Evolutionary conservation across 2,113 vertebrate genomes (phyloP).

Genomic region (Pangasianodon gigas): DNA sequence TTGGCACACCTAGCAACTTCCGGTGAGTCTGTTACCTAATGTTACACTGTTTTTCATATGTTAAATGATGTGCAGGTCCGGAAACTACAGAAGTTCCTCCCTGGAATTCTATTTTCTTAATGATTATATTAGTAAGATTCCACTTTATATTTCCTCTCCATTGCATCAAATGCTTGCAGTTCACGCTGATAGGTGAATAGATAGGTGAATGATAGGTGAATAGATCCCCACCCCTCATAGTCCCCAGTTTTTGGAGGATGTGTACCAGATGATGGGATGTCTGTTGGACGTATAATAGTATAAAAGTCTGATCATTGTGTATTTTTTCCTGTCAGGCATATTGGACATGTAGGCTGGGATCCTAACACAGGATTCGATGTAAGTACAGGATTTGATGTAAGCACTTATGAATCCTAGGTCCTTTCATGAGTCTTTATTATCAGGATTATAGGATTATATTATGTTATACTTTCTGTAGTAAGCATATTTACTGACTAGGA

Average conservation of each 20-base stretch:
- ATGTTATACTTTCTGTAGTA: not conserved
- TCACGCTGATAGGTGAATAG: not conserved
- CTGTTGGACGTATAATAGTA: not conserved
- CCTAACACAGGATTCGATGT: conserved; percentile 99
- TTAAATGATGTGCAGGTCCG: not conserved
- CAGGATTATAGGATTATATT: not conserved
- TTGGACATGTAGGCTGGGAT: conserved; percentile 98
- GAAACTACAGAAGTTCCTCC: not conserved
- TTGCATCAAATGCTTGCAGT: not conserved
- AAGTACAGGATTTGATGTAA: conserved; percentile 94
- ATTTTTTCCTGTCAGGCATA: conserved; percentile 76
- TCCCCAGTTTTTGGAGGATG: not conserved
- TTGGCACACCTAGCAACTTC: conserved; percentile 98
- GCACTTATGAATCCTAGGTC: conserved; percentile 57
- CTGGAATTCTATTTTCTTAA: not conserved
- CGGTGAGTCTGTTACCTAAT: conserved; percentile 77
- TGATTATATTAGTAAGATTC: too few relatives aligned
- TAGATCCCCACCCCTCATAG: not conserved
- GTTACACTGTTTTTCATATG: not conserved
- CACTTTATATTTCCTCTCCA: not conserved
- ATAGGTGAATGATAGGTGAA: not conserved
- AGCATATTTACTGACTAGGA: not conserved
- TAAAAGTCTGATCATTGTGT: not conserved
- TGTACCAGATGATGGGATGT: not conserved
- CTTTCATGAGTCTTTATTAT: not conserved